Evolutionary conservation across 2,797 vertebrate species (phyloP), one percentile per base, ranked within the genome.

Genomic region (Rhynchonycteris naso): DNA sequence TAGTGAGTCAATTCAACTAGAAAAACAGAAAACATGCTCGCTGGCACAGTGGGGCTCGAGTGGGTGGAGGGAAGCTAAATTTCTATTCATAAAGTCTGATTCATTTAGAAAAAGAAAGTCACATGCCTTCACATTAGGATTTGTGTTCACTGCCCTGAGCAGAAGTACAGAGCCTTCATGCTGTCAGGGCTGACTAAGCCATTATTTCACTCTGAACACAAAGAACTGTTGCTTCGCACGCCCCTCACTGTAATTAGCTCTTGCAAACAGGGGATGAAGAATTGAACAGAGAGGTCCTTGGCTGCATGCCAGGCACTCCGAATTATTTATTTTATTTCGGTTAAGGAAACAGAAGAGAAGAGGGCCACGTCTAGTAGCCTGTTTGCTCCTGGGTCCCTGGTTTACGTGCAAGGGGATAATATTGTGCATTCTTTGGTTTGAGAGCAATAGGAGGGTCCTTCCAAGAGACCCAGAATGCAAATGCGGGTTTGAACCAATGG

Each of bases 81-180:
- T 75, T 79, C 92, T 86, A 91, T 91, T 96, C 94, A 89, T 90
- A 81, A 95, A 91, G 63, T 94, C 85, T 72, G 88, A 92, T 94
- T 96, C 92, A 97, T 86, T 90, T 93, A 86, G 78, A 88, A 86
- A 74, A 80, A 88, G 83, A 71, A 81, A 95, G 81, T 89, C 91
- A 94, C 89, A 81, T 88, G 94, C 52, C 58, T 9, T 22, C 71
- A 80, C 52, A 38, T 47, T 86, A 93, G 79, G 95, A 54, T 78
- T 89, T 93, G 87, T 80, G 71, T 43, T 95, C 38, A 5, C 74
- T 80, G 61, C 26, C 10, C 86, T 7, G 76, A 92, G n/a, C 65
- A 65, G 68, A 61, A 83, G 86, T n/a, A 69, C 61, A n/a, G 85
- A 79, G 59, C 11, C 90, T 80, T 43, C 7, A 1, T 9, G 15